Evolutionary conservation across 2,113 vertebrate species (phyloP), one percentile per base, ranked within the genome.

Genomic region (Alectura lathami): DNA sequence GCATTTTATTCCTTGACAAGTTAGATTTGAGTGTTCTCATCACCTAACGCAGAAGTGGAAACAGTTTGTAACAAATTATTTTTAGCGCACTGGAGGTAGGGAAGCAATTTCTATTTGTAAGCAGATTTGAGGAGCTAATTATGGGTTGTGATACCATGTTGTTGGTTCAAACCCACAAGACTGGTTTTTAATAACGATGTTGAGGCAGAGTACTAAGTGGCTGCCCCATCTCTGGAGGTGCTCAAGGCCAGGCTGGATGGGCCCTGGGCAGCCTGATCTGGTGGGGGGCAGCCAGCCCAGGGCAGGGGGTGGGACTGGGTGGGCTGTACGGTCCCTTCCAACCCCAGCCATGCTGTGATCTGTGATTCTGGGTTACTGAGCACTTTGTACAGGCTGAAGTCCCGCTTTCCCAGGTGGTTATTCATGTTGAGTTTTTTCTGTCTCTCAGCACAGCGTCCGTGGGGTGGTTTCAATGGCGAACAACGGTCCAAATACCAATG

Each of bases 401-500:
- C 23, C 60, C 64, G 68, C 42, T 70, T 84, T 89, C 68, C 48
- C 66, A 56, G 38, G 3, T 32, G 12, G 29, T 29, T 60, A 7
- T 81, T 75, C 57, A 68, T 30, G 7, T 23, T 78, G 29, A 81
- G 13, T 3, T 59, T 82, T 67, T 30, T 26, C 32, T 11, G 13
- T 86, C 17, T 97, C 96, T 92, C 93, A 99, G 99, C 99, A 99
- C 92, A 99, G 96, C 51, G 99, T 99, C 48, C 98, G 99, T 93
- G 99, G 99, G 27, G 99, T 99, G 11, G 99, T 99, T 70, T 99
- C 99, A 10, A 99, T 99, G 99, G 99, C 99, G 51, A 99, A 99
- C 96, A 99, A 98, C 34, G 99, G 99, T 43, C 99, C 99, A 5
- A 99, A 99, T 95, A 99, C 99, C 29, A 99, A 99, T 60, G 98